Evolutionary conservation across 1,140 invertebrate genomes (phyloP), one percentile per base, ranked within the genome.

Genomic region (Scaptomyza montana): DNA sequence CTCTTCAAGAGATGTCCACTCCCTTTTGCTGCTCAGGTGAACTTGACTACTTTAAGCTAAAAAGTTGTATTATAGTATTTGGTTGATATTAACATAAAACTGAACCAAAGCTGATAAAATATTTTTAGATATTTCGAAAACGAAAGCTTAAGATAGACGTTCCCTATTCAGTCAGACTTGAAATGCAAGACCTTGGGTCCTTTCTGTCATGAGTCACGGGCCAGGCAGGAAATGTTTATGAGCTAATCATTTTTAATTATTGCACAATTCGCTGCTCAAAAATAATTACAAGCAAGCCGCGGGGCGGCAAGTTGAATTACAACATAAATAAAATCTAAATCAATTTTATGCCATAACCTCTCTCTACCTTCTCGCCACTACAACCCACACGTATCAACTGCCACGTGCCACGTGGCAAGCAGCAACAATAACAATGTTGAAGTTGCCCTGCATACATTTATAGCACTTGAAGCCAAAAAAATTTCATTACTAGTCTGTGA

Each of bases 281-380:
- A 84, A 85, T 84, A 84, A 85, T 84, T 85, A 84, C 73, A 60
- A 54, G 3, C 54, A 47, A 55, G 54, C 43, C 36, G 28, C 55
- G 43, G 25, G 49, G 39, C n/a, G 55, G 46, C 68, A 47, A 39
- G 46, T 49, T 46, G 55, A 72, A 57, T 56, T 50, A 72, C 45
- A 76, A 80, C 81, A 79, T 74, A 84, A 85, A 69, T 57, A 86
- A 86, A 85, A 80, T 85, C 85, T 80, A 86, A 85, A 80, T 85
- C 81, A 86, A 85, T 85, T 85, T 80, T 57, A 77, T 53, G 54
- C 36, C 65, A 60, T 77, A 55, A 60, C 66, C 76, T 47, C 50
- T 68, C 78, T n/a, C 39, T n/a, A 16, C 6, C 30, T 9, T 30
- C 39, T 21, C 16, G 45, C 9, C 12, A 30, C 28, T 8, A 6